Evolutionary conservation across 1,140 invertebrate species (phyloP), one percentile per base, ranked within the genome.

Genomic region (Aphelinus certus): DNA sequence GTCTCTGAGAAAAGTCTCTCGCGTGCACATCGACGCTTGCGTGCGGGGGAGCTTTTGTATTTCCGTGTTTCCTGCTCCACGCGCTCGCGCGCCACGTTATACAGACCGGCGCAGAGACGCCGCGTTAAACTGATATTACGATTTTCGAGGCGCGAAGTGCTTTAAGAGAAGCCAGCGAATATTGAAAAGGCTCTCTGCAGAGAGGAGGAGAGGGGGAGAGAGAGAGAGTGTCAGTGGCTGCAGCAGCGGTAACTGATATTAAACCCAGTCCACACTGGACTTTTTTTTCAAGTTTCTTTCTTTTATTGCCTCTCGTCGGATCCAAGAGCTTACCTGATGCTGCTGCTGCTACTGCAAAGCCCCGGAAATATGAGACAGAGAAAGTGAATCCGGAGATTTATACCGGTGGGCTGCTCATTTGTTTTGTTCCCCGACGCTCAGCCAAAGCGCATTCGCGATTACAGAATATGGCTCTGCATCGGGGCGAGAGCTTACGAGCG

Each of bases 161-260:
- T 10, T 7, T 4, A 46, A 69, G 5, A 53, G 7, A 55, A 43
- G 51, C 57, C 7, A 55, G 51, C 5, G 55, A 65, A 73, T 67
- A 67, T 67, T 61, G 71, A 67, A 67, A 73, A 73, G 6, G 56
- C 55, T 26, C 26, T 26, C 26, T 26, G 26, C 26, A 26, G 47
- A 1, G 68, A 48, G 7, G 2, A 6, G 2, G 68, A 1, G 68
- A 9, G 47, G 47, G 58, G 46, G 55, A 7, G 10, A 51, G 2
- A 67, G 65, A 7, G 55, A 57, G 45, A 5, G 3, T 63, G 62
- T 61, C 62, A 49, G 45, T 57, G 7, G 4, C 56, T 63, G 43
- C 53, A 2, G 46, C n/a, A 46, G 66, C 9, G 58, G 60, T 49
- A 75, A 69, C 73, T 75, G 65, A 69, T 75, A 75, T 75, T 75